Evolutionary conservation across 2,888 invertebrate species (phyloP).

Genomic region (Perithous albicinctus): DNA sequence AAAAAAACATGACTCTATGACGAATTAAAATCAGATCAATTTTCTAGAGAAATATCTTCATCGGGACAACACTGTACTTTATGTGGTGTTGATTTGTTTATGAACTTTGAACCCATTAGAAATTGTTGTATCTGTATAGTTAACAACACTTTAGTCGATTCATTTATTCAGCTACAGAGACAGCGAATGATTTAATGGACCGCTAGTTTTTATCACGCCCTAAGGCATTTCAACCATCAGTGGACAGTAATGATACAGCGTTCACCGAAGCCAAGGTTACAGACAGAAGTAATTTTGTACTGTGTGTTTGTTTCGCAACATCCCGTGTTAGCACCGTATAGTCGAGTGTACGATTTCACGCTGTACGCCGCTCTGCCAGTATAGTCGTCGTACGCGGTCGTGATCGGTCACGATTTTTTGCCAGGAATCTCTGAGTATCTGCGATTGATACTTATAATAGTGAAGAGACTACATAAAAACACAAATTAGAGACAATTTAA

Average conservation of each 20-base stretch:
- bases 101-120: too few species aligned
- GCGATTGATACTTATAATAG: not conserved
- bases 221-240: not conserved
- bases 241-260: not conserved
- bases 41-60: too few species aligned
- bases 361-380: conserved; percentile 39
- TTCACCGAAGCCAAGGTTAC: conserved; percentile 12
- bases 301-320: conserved; percentile 26
- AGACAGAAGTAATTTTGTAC: not conserved
- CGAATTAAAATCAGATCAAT: too few species aligned
- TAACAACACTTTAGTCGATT: too few species aligned
- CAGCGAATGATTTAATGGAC: not conserved
- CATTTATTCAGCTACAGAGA: too few species aligned
- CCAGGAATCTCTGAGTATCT: not conserved
- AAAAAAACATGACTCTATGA: too few species aligned
- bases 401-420: conserved; percentile 28
- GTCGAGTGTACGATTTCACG: conserved; percentile 45
- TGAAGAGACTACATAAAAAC: not conserved
- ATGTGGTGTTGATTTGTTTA: too few species aligned
- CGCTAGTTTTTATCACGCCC: not conserved
- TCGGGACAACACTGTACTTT: too few species aligned
- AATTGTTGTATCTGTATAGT: too few species aligned
- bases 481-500: not conserved
- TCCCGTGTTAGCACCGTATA: conserved; percentile 5
- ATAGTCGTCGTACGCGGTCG: conserved; percentile 19